These are phyloP conservation scores for Trachelipus rathkii DNA, from an alignment of 1,140 invertebrate species.

Conservation along the genomic window DNA sequence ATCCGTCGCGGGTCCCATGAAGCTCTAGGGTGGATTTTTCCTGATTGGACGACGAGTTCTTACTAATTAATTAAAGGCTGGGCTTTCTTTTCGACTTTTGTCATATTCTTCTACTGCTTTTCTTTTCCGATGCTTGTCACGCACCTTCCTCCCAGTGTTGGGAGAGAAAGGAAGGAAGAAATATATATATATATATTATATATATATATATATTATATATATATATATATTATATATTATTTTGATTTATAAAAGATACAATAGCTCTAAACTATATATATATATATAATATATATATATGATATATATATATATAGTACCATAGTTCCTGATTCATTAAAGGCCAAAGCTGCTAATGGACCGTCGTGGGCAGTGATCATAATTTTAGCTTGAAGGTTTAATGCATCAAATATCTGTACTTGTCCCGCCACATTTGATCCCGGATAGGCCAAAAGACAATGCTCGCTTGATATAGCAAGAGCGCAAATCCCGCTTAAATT, in stretches of 20 bases:
- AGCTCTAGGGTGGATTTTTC: no score
- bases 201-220: background rate
- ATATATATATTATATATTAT: constrained; percentile 38
- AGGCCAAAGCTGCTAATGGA: constrained; percentile 89
- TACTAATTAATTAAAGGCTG: no score
- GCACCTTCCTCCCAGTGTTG: no score
- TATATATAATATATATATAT: background rate
- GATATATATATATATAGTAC: constrained; percentile 32
- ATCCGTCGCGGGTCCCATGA: no score
- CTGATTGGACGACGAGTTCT: no score
- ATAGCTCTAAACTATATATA: no score
- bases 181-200: no score
- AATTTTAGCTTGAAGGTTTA: constrained; percentile 91
- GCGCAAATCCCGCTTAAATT: constrained; percentile 90
- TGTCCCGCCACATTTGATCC: constrained; percentile 88
- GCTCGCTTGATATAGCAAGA: constrained; percentile 79
- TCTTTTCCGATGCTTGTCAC: no score
- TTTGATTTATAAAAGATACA: no score
- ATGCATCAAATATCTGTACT: constrained; percentile 97
- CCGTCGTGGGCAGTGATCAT: constrained; percentile 96
- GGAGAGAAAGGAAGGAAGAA: no score
- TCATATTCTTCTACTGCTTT: no score
- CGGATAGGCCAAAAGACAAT: constrained; percentile 94
- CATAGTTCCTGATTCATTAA: constrained; percentile 76
- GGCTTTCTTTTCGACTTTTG: no score